Conservation (phyloP, 2,797 vertebrate species). For the Megaceryle alcyon region DNA sequence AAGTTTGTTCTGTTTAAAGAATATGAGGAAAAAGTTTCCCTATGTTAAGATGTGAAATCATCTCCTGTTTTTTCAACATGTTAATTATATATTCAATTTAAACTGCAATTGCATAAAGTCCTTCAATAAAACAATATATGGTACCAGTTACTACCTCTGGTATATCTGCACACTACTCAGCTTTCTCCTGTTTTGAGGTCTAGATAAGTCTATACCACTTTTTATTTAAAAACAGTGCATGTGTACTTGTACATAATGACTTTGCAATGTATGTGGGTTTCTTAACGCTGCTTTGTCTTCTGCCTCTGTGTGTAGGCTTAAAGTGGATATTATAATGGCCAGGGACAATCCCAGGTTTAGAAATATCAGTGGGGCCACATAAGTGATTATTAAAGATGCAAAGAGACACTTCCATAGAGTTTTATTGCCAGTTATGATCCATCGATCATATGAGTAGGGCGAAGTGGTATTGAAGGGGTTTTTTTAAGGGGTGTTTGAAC, state of each 20-base stretch:
- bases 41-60: neutral
- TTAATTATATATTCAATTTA: neutral
- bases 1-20: neutral
- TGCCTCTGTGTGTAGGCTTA: neutral
- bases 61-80: neutral
- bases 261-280: neutral
- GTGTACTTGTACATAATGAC: neutral
- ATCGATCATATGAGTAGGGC: neutral
- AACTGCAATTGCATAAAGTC: neutral
- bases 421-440: neutral
- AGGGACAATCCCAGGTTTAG: neutral
- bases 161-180: neutral
- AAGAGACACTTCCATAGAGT: neutral
- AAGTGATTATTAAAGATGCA: neutral
- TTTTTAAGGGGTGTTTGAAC: neutral
- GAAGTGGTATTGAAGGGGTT: neutral
- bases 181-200: neutral
- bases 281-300: neutral
- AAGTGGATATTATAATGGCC: neutral
- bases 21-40: neutral
- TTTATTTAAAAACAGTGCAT: neutral
- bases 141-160: neutral
- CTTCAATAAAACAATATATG: neutral
- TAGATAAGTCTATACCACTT: neutral
- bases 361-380: neutral